A percentile compares a stretch with the other conserved stretches of the same genome.
phyloP scores from a whole-genome alignment of 1,140 invertebrate species.

The Eciton burchellii region DNA sequence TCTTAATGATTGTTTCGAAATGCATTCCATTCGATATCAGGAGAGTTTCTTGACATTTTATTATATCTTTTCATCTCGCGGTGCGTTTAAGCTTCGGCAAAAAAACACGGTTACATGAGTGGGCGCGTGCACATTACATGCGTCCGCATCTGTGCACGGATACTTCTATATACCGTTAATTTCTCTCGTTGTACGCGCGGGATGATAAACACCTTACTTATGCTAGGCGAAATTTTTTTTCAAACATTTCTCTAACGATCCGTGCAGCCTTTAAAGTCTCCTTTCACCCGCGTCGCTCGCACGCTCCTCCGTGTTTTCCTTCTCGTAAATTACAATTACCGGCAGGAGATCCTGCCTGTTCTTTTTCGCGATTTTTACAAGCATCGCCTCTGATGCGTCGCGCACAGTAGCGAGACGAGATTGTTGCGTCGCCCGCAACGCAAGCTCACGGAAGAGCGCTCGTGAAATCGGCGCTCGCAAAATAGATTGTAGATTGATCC shows the following conservation, averaged over 20 bases:
- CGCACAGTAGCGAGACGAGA: not conserved
- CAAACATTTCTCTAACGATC: not conserved
- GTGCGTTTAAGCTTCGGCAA: not conserved
- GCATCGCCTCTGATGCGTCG: not conserved
- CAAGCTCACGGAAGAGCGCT: too few species aligned
- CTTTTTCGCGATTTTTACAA: not conserved
- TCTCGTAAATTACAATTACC: not conserved
- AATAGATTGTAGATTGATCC: conserved; percentile 18
- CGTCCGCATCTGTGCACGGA: not conserved
- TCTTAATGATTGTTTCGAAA: conserved; percentile 52
- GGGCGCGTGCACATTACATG: not conserved
- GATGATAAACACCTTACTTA: not conserved
- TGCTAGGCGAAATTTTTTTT: not conserved
- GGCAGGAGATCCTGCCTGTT: not conserved
- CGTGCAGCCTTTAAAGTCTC: not conserved
- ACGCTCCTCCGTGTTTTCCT: not conserved
- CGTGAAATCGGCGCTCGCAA: not conserved
- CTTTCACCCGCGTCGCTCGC: conserved; percentile 33
- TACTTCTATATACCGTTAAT: not conserved
- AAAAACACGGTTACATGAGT: conserved; percentile 29
- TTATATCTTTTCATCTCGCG: conserved; percentile 14
- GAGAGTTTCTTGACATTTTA: conserved; percentile 45
- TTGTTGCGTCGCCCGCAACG: not conserved
- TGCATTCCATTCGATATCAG: not conserved
- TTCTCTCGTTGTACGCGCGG: not conserved